Base-by-base conservation (phyloP, 1,140 invertebrate genomes). In the Gerris buenoi region DNA sequence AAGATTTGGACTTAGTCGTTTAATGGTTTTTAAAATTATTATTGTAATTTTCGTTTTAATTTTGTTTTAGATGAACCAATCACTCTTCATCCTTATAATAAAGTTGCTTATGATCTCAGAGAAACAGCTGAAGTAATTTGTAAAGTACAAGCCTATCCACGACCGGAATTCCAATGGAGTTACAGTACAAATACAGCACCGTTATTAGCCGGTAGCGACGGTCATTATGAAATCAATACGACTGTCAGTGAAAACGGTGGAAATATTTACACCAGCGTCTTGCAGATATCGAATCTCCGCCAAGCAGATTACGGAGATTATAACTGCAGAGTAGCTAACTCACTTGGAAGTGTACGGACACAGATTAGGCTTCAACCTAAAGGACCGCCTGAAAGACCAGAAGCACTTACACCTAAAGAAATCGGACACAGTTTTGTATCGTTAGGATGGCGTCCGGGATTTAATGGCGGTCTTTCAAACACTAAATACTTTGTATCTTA, bases 131-230 rank as follows among this genome's bases (percentile, higher is more conserved):
- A 90, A 75, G 86, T 96, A 13, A 82, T 87, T 1, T 96, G 93
- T 76, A 85, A 88, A 74, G 90, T 95, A 1, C 90, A 93, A 75
- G 91, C 93, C 0, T 95, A 91, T 77, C 93, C 93, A 0, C 88
- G 89, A 73, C 91, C 92, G 0, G 89, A 91, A 73, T 95, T 95
- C 76, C 90, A 94, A 71, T 96, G 93, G 93, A 90, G 84, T 69
- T 93, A 85, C 70, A 86, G 85, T 3, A 84, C 83, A 0, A 89
- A 89, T 73, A 78, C 81, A 0, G 84, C 86, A 0, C 85, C 86
- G 0, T 76, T 90, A 13, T 83, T 87, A 67, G 80, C 81, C 0
- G 88, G 88, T 13, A 88, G 87, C n/a, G 89, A 91, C 70, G 88
- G 87, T 0, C 88, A 90, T 73, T 95, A 94, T 75, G 86, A 90